Percentiles rank a stretch among this genome's conserved stretches.
These are phyloP conservation scores for Strix aluco DNA, from an alignment of 2,113 vertebrate species.

Conservation along the genomic window DNA sequence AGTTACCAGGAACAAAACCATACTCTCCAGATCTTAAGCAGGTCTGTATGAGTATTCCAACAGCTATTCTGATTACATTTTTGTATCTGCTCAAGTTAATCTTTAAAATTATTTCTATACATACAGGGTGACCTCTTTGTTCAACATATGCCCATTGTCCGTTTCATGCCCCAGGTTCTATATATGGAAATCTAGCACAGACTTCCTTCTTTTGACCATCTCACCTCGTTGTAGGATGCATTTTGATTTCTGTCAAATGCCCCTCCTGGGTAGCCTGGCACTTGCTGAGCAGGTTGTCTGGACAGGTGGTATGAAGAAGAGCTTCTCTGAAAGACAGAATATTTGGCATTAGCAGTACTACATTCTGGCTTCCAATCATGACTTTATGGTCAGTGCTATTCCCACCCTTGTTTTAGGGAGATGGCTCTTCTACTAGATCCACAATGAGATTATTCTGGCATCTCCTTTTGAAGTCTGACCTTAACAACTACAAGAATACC, in stretches of 20 bases:
- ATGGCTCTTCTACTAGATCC: not conserved
- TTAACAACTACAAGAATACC: not conserved
- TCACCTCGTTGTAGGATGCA: not conserved
- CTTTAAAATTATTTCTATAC: not conserved
- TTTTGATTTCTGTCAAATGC: not conserved
- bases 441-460: not conserved
- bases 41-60: not conserved
- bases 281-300: not conserved
- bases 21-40: not conserved
- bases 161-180: not conserved
- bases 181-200: not conserved
- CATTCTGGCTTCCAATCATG: not conserved
- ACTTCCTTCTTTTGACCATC: not conserved
- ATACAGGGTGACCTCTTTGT: not conserved
- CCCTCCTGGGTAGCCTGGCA: not conserved
- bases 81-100: not conserved
- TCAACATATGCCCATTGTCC: not conserved
- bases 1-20: not conserved
- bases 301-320: not conserved
- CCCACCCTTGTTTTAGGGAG: not conserved
- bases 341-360: not conserved
- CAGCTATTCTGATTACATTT: not conserved
- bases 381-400: not conserved
- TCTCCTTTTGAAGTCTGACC: not conserved
- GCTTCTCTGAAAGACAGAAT: slow-evolving; percentile 3